A percentile compares a stretch with the other conserved stretches of the same genome.
These are phyloP conservation scores for Drosophila atripex DNA, from an alignment of 2,888 invertebrate genomes.

Conservation along the genomic window DNA sequence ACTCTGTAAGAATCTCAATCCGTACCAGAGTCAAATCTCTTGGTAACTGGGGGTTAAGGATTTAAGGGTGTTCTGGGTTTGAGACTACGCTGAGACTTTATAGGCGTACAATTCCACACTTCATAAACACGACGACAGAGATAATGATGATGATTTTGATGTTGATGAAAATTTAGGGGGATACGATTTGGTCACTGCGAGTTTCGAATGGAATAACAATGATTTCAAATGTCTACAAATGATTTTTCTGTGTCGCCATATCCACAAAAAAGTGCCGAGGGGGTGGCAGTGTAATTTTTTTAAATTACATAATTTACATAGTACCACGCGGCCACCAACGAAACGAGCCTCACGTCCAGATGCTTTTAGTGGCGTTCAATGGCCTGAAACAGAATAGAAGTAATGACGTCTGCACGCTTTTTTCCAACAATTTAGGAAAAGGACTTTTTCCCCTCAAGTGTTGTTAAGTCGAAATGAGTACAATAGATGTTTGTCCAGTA, in stretches of 20 bases:
- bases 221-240: conserved; percentile 66
- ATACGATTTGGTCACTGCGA: conserved; percentile 11
- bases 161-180: conserved; percentile 32
- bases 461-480: background rate
- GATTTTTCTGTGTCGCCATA: conserved; percentile 31
- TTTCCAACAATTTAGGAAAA: background rate
- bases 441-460: background rate
- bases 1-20: background rate
- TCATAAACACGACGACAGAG: conserved; percentile 74
- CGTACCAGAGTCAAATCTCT: background rate
- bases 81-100: conserved; percentile 61
- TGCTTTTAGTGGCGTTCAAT: conserved; percentile 9
- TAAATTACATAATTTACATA: conserved; percentile 76
- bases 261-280: background rate
- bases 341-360: conserved; percentile 5
- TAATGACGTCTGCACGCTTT: conserved; percentile 10
- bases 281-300: conserved; percentile 69
- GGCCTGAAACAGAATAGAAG: background rate
- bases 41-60: background rate
- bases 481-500: background rate
- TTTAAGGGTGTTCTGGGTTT: conserved; percentile 31
- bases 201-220: conserved; percentile 65
- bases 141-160: conserved; percentile 62
- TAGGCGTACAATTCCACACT: conserved; percentile 72
- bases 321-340: conserved; percentile 22